These are phyloP conservation scores for Kobus ellipsiprymnus DNA, from an alignment of 2,113 vertebrate species.

Conservation along the genomic window DNA sequence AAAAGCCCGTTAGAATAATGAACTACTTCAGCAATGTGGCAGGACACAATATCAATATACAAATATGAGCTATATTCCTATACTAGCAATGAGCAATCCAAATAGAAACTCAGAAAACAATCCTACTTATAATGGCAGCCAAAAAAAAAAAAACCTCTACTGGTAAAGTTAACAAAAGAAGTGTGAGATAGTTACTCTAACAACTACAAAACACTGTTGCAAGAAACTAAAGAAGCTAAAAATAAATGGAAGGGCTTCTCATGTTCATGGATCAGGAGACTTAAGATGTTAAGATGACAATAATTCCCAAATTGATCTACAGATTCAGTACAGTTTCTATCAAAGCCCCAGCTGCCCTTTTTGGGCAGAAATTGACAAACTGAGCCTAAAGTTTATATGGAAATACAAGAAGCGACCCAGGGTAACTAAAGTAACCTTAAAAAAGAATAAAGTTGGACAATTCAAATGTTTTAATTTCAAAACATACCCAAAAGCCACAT, in stretches of 20 bases:
- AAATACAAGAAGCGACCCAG: neutral
- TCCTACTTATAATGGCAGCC: neutral
- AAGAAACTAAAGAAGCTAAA: neutral
- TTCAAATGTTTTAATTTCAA: neutral
- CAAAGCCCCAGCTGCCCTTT: neutral
- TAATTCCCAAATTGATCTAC: neutral
- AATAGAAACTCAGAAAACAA: neutral
- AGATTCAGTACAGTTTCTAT: neutral
- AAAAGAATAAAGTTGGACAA: neutral
- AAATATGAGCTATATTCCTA: neutral
- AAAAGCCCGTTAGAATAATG: neutral
- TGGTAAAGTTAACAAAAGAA: neutral
- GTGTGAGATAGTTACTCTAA: neutral
- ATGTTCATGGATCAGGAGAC: neutral
- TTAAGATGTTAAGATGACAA: neutral
- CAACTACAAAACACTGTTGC: neutral
- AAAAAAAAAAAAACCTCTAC: neutral
- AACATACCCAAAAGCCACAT: neutral
- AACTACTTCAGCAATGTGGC: neutral
- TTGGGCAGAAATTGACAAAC: neutral
- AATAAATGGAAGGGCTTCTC: neutral
- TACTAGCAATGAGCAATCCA: neutral
- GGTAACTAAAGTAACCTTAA: neutral
- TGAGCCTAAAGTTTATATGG: neutral
- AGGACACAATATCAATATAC: neutral